Base-by-base conservation (phyloP, 2,797 vertebrate species). In the Okamejei kenojei region DNA sequence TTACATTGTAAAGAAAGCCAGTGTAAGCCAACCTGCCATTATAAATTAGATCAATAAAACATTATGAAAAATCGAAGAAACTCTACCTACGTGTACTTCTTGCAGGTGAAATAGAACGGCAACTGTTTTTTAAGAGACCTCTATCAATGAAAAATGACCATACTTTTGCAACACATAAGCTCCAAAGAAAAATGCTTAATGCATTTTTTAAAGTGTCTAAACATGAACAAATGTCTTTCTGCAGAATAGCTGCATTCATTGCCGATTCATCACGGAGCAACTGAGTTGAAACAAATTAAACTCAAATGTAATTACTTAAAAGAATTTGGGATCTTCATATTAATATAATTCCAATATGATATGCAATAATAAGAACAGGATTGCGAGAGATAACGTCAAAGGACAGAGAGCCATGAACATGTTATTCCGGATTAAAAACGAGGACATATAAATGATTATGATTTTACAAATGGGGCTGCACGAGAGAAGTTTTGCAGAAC, bases 41-140 rank as follows among this genome's bases (percentile, higher is more conserved):
- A 88, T 88, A 68, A 68, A 68, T 88, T 10, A 88, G 84, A 68
- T 88, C 32, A 88, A 68, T 68, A 68, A 88, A 88, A 32, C 29
- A 86, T 19, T 8, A 21, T 13, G 58, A 86, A 63, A 84, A 61
- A 63, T 45, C 35, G 63, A 68, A 88, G 63, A 88, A 63, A 88
- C n/a, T 68, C 84, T 32, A 86, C n/a, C 29, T 32, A 65, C 19
- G 17, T 63, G 32, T 61, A 29, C 32, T 68, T 88, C 84, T 68
- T 32, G 63, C 63, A 68, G 21, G n/a, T 68, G 84, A 88, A 88
- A 68, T 68, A 63, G 61, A 88, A 65, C 35, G 84, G 29, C 32
- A 86, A 68, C 65, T 32, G 65, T 29, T 10, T 17, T 65, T 68
- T 68, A 35, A 65, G 63, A 68, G 68, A 68, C 29, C 84, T 88